Percentiles rank a stretch among this genome's conserved stretches.
These are phyloP conservation scores for Tetheella fluctuosa DNA, from an alignment of 2,888 invertebrate species.

Conservation along the genomic window DNA sequence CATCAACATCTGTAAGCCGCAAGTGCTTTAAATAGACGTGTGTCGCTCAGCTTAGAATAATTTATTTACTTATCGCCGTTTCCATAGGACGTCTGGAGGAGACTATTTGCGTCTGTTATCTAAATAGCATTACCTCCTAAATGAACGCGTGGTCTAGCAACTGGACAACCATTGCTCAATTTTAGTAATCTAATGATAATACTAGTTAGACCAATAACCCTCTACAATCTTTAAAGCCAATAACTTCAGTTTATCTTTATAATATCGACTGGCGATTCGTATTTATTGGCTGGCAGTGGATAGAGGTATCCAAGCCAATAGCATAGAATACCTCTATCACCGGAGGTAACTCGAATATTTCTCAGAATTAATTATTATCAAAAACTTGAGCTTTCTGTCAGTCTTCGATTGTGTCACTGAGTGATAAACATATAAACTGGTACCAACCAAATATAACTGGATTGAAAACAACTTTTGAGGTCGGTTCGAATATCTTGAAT, in stretches of 20 bases:
- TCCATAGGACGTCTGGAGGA: constrained; percentile 25
- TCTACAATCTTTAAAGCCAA: background rate
- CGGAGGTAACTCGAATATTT: background rate
- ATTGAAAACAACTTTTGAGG: constrained; percentile 24
- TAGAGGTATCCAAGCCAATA: too few relatives aligned
- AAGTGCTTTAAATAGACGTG: constrained; percentile 7
- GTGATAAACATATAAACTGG: constrained; percentile 24
- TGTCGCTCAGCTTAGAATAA: constrained; percentile 13
- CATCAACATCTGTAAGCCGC: background rate
- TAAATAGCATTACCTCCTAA: constrained; percentile 7
- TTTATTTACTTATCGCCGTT: background rate
- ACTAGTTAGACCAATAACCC: background rate
- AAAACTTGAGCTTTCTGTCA: constrained; percentile 15
- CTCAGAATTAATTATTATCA: background rate
- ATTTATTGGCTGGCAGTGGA: background rate
- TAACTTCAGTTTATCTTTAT: background rate
- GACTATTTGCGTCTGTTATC: constrained; percentile 19
- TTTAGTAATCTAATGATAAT: background rate
- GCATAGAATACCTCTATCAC: too few relatives aligned
- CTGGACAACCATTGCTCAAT: background rate
- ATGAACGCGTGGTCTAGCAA: background rate
- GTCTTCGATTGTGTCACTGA: constrained; percentile 12
- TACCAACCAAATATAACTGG: constrained; percentile 28
- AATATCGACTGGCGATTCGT: background rate
- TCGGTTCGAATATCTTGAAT: background rate